Evolutionary conservation across 1,140 invertebrate species (phyloP), one percentile per base, ranked within the genome.

Genomic region (Homalodisca vitripennis): DNA sequence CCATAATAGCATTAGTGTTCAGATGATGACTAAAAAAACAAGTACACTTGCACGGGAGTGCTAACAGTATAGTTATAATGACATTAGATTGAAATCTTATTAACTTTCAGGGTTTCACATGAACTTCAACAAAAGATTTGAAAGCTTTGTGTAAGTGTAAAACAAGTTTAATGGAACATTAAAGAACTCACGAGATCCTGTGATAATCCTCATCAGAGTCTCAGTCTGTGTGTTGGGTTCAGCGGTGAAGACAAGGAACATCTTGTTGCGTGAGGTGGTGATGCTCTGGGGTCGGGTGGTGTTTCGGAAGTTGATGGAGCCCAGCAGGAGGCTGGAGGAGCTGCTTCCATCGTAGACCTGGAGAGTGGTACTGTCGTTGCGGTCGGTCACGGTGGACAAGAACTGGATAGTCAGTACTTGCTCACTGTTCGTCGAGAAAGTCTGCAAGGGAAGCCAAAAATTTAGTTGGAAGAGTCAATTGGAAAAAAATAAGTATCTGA

Each of bases 331-430:
- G 71, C 92, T 88, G 66, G 84, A 84, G 0, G 81, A 76, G 67
- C 86, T 87, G 31, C 87, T 81, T 20, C 93, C 94, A 78, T 96
- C 93, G 76, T 88, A 90, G 26, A 96, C 81, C 75, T 88, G 86
- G 31, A 96, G 85, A 13, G 80, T 79, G 0, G 88, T 91, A 24
- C 87, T 89, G 71, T 89, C 85, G 73, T 93, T 92, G 47, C 84
- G 80, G 78, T 90, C 85, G 0, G 91, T 90, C 66, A 87, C 81
- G 75, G 94, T 85, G 76, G 91, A 86, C 57, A 93, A 81, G 78
- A 96, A 94, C 72, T 92, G 89, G 26, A 95, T 79, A 0, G 94
- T 97, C 20, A 97, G 78, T 0, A 92, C 86, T 71, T 94, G 91
- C 0, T 91, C 92, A 0, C 84, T 81, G 75, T 85, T 80, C 0